Conservation (phyloP, 2,113 vertebrate genomes). For the Corynorhinus townsendii region DNA sequence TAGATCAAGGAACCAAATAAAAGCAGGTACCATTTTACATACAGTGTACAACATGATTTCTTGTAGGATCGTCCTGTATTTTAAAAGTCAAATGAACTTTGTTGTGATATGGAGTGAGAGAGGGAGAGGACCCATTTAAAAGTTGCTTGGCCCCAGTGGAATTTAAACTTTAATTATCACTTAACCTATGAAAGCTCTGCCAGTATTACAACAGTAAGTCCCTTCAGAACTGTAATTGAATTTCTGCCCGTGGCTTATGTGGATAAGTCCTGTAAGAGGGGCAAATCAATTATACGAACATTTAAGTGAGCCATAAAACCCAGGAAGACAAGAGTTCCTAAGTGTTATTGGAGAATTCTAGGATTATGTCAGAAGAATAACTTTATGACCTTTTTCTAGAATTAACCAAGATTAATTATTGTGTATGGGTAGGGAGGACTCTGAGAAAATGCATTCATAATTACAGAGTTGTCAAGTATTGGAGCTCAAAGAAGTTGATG, state of each 20-base stretch:
- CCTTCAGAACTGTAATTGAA: slow-evolving; percentile 49
- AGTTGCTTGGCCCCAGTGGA: slow-evolving; percentile 19
- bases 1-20: neutral
- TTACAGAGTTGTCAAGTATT: neutral
- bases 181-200: slow-evolving; percentile 29
- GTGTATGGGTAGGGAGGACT: neutral
- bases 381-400: neutral
- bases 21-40: neutral
- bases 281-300: neutral
- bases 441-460: neutral
- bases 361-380: slow-evolving; percentile 6
- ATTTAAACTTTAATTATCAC: slow-evolving; percentile 55
- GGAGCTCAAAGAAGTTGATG: neutral
- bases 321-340: slow-evolving; percentile 13
- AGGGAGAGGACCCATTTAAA: neutral
- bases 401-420: neutral
- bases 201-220: slow-evolving; percentile 19
- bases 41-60: neutral
- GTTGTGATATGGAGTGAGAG: neutral
- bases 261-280: slow-evolving; percentile 44
- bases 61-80: neutral
- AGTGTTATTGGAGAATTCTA: neutral
- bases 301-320: slow-evolving; percentile 44
- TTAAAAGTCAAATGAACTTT: slow-evolving; percentile 27
- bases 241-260: slow-evolving; percentile 48